phyloP scores from a whole-genome alignment of 2,888 invertebrate genomes.

The Polyploca ridens region DNA sequence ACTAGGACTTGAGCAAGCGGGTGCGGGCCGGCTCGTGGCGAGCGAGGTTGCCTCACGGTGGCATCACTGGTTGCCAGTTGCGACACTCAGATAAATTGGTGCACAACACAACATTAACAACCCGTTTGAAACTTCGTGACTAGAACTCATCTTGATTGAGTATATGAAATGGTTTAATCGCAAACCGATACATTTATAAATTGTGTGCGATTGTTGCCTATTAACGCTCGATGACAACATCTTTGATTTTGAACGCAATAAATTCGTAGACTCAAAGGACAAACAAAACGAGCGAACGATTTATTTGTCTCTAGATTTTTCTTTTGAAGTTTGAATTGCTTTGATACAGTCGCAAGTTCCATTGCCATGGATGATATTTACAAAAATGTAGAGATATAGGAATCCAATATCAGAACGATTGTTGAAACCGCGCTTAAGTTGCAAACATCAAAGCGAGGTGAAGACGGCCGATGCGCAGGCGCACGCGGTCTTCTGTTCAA shows the following conservation, averaged over 20 bases:
- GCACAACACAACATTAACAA: not conserved
- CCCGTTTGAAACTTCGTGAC: not conserved
- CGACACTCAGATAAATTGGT: constrained; percentile 11
- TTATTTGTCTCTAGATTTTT: no score
- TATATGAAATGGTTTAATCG: not conserved
- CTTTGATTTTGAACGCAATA: no score
- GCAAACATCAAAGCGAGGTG: constrained; percentile 44
- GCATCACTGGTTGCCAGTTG: constrained; percentile 9
- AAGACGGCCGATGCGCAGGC: constrained; percentile 42
- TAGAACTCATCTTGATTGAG: not conserved
- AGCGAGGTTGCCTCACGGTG: constrained; percentile 10
- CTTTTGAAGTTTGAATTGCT: no score
- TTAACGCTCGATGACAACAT: not conserved
- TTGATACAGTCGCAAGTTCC: no score
- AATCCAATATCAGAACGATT: constrained; percentile 13
- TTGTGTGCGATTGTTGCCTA: not conserved
- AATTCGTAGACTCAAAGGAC: not conserved
- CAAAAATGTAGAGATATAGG: not conserved
- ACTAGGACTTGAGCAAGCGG: constrained; percentile 9
- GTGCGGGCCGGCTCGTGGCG: not conserved
- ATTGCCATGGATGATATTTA: no score
- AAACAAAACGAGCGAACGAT: not conserved
- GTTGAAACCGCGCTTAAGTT: constrained; percentile 25
- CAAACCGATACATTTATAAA: not conserved
- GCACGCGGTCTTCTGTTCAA: constrained; percentile 19